phyloP scores from a whole-genome alignment of 2,888 invertebrate genomes.

The Cephus pulcher region DNA sequence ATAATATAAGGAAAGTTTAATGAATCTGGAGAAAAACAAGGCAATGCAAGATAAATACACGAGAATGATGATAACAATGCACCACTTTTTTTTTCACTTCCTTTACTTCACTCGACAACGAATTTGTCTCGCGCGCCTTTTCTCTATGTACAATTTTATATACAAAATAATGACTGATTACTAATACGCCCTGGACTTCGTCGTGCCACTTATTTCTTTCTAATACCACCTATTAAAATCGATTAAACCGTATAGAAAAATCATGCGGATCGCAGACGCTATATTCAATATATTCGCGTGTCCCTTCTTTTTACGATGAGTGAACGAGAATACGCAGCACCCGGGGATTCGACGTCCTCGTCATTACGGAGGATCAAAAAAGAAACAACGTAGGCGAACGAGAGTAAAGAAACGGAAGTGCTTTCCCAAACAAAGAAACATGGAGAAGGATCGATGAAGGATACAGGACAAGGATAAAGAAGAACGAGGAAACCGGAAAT shows the following conservation, averaged over 20 bases:
- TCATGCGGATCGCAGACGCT: neutral
- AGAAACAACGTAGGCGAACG: neutral
- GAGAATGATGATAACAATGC: neutral
- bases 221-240: neutral
- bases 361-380: neutral
- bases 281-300: neutral
- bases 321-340: neutral
- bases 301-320: neutral
- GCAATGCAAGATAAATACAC: neutral
- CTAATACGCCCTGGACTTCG: neutral
- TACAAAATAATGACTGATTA: neutral
- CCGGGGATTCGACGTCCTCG: neutral
- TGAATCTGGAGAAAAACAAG: neutral
- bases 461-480: neutral
- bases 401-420: neutral
- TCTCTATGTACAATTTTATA: constrained; percentile 11
- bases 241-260: neutral
- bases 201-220: neutral
- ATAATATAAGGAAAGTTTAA: neutral
- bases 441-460: neutral
- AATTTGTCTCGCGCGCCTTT: neutral
- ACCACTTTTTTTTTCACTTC: neutral
- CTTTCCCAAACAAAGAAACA: neutral
- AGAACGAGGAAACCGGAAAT: neutral
- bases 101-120: neutral